These are phyloP conservation scores for Chunga burmeisteri DNA, from an alignment of 2,113 vertebrate species.

Conservation along the genomic window DNA sequence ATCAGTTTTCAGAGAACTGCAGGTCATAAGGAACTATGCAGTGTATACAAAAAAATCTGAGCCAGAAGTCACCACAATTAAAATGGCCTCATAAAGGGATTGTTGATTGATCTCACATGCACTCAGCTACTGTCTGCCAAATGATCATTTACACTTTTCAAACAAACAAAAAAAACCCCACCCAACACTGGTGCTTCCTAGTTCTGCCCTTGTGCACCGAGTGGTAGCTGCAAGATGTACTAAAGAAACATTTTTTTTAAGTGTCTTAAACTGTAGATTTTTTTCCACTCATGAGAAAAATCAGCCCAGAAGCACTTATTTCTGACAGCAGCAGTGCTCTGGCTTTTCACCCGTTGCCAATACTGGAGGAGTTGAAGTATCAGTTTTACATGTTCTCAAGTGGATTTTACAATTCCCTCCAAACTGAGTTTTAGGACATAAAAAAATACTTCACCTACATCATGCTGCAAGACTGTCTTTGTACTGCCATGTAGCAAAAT, in stretches of 20 bases:
- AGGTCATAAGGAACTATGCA: not conserved
- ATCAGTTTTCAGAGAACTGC: not conserved
- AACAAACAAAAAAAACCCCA: not conserved
- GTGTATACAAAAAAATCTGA: not conserved
- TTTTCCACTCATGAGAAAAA: not conserved
- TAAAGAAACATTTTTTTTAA: not conserved
- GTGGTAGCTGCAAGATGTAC: not conserved
- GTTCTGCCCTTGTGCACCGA: not conserved
- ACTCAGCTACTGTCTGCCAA: not conserved
- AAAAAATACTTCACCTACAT: not conserved
- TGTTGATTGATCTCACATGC: not conserved
- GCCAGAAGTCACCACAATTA: not conserved
- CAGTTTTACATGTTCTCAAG: not conserved
- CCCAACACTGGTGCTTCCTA: not conserved
- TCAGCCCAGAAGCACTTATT: not conserved
- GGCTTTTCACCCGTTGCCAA: not conserved
- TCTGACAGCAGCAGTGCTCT: not conserved
- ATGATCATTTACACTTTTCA: not conserved
- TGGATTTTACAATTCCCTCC: not conserved
- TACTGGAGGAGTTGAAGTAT: not conserved
- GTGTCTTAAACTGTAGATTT: not conserved
- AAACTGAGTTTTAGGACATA: not conserved
- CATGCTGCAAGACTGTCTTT: not conserved
- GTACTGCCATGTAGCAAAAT: accelerated
- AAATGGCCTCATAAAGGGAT: not conserved